Conservation (phyloP, 1,140 invertebrate genomes). For the Frieseomelitta varia region DNA sequence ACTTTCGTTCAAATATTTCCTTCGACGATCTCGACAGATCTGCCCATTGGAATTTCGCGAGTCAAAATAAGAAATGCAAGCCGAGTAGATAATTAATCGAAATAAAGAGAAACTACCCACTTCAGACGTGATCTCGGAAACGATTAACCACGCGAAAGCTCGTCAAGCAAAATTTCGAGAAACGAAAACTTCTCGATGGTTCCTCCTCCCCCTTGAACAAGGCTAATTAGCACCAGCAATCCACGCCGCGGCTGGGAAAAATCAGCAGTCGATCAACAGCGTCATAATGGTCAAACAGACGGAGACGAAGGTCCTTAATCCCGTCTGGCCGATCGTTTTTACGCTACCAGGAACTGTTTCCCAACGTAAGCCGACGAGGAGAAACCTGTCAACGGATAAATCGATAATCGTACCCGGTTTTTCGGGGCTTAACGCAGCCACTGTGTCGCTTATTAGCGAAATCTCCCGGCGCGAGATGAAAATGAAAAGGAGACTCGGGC, state of each 20-base stretch:
- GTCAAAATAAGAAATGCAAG: neutral
- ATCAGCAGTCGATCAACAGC: conserved; percentile 34
- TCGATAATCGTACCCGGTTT: conserved; percentile 71
- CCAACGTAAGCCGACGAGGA: neutral
- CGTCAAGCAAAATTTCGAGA: neutral
- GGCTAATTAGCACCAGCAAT: conserved; percentile 29
- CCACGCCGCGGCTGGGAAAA: neutral
- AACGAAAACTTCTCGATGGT: neutral
- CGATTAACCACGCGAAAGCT: neutral
- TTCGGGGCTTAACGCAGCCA: conserved; percentile 23
- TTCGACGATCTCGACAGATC: too few relatives aligned
- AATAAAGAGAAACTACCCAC: neutral
- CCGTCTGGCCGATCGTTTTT: neutral
- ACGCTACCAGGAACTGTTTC: neutral
- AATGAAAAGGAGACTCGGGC: neutral
- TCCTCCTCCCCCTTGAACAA: neutral
- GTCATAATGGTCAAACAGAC: neutral
- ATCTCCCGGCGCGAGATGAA: conserved; percentile 63
- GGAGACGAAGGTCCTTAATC: neutral
- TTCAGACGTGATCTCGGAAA: neutral
- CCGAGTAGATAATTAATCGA: neutral
- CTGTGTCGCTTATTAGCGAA: conserved; percentile 74
- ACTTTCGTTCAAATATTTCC: neutral
- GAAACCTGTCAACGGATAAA: conserved; percentile 60
- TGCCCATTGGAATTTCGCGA: too few relatives aligned